These are phyloP conservation scores for Oceanodroma leucorhoa DNA, from an alignment of 2,797 vertebrate genomes.

Conservation along the genomic window DNA sequence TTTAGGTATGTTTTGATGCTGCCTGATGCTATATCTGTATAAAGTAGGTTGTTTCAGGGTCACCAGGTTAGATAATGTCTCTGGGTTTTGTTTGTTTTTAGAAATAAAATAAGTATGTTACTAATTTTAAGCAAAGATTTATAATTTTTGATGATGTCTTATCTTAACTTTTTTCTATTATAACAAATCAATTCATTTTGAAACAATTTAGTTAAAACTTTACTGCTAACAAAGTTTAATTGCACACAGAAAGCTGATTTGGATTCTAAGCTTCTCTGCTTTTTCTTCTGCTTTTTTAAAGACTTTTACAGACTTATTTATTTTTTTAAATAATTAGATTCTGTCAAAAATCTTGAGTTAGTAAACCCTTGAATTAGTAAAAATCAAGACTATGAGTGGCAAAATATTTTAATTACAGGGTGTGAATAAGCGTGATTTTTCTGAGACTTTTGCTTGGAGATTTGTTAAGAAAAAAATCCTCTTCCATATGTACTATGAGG, in stretches of 20 bases:
- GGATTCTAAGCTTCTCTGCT: not conserved
- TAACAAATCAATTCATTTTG: not conserved
- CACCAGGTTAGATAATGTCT: not conserved
- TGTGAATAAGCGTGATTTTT: not conserved
- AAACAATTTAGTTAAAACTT: not conserved
- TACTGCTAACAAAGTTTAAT: not conserved
- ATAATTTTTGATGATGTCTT: not conserved
- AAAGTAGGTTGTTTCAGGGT: not conserved
- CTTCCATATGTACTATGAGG: not conserved
- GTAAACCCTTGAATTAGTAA: not conserved
- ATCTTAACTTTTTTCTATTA: not conserved
- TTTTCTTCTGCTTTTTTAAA: not conserved
- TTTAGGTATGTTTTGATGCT: not conserved
- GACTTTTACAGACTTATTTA: not conserved
- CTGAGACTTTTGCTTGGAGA: not conserved
- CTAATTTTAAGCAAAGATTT: not conserved
- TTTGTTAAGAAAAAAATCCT: not conserved
- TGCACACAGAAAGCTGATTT: not conserved
- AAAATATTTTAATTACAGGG: not conserved
- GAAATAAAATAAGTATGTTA: not conserved
- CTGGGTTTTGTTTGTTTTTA: not conserved
- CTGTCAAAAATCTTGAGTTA: not conserved
- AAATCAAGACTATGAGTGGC: not conserved
- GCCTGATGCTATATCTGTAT: not conserved
- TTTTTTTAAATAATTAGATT: not conserved